Conservation (phyloP, 2,888 invertebrate species). For the Orthosia gracilis region DNA sequence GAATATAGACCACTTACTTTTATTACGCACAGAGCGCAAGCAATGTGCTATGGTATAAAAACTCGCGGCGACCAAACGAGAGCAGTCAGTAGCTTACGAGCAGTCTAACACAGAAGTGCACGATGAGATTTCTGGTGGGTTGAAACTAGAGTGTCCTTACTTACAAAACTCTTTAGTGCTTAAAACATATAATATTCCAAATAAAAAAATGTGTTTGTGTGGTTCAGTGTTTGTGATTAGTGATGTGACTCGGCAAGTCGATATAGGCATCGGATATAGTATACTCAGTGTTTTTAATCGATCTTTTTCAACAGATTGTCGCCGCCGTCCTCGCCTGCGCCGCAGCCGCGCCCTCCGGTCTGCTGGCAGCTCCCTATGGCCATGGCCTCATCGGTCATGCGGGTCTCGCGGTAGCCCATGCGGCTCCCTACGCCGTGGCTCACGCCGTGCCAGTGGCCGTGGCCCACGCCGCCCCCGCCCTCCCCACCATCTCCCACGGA, state of each 20-base stretch:
- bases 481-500: conserved; percentile 70
- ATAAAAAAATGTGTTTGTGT: conserved; percentile 30
- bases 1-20: conserved; percentile 87
- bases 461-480: too few species aligned
- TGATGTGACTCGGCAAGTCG: conserved; percentile 52
- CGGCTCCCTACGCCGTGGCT: conserved; percentile 67
- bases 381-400: conserved; percentile 69
- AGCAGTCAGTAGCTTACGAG: too few species aligned
- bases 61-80: too few species aligned
- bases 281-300: conserved; percentile 63
- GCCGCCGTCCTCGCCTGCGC: conserved; percentile 89
- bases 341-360: conserved; percentile 85
- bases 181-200: conserved; percentile 25
- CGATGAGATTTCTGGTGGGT: conserved; percentile 90
- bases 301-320: conserved; percentile 88
- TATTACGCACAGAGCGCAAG: conserved; percentile 84
- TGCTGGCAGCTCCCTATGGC: conserved; percentile 81
- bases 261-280: conserved; percentile 50
- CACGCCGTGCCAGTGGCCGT: too few species aligned
- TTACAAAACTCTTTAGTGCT: conserved; percentile 56
- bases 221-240: conserved; percentile 65
- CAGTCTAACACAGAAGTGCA: conserved; percentile 86
- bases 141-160: conserved; percentile 71
- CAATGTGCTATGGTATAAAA: conserved; percentile 82
- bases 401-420: conserved; percentile 74